A percentile compares a stretch with the other conserved stretches of the same genome.
phyloP scores from a whole-genome alignment of 2,888 invertebrate species.

The Tetragnatha montana region DNA sequence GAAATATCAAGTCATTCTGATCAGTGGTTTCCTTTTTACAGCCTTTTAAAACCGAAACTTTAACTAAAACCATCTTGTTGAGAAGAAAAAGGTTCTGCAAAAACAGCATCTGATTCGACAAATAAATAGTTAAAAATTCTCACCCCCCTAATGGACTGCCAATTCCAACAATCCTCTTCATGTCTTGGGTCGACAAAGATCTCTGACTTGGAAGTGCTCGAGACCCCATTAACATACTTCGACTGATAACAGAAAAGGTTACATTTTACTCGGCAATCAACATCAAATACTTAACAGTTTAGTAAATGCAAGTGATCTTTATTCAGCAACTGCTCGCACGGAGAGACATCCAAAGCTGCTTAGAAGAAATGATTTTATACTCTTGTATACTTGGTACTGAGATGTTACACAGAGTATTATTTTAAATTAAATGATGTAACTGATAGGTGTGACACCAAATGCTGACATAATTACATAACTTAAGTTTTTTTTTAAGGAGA shows the following conservation, averaged over 20 bases:
- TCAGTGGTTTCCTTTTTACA: no score
- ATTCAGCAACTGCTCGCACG: not conserved
- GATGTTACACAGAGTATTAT: no score
- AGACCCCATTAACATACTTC: conserved; percentile 63
- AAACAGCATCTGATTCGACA: not conserved
- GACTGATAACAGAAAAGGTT: conserved; percentile 29
- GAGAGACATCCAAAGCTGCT: not conserved
- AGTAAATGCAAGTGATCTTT: not conserved
- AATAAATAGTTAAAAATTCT: conserved; percentile 28
- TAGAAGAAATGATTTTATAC: not conserved
- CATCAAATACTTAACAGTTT: not conserved
- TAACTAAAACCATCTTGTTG: no score
- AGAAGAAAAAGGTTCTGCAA: not conserved
- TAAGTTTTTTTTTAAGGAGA: no score
- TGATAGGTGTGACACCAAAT: no score
- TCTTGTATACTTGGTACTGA: not conserved
- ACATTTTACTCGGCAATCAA: conserved; percentile 1
- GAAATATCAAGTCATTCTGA: no score
- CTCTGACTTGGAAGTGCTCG: conserved; percentile 65
- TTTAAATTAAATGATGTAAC: no score
- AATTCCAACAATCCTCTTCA: conserved; percentile 71
- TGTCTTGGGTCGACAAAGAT: conserved; percentile 60
- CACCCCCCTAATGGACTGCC: conserved; percentile 68
- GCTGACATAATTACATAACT: no score
- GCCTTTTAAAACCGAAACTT: no score